These are phyloP conservation scores for Nephrotoma flavescens DNA, from an alignment of 2,888 invertebrate genomes.

Conservation along the genomic window DNA sequence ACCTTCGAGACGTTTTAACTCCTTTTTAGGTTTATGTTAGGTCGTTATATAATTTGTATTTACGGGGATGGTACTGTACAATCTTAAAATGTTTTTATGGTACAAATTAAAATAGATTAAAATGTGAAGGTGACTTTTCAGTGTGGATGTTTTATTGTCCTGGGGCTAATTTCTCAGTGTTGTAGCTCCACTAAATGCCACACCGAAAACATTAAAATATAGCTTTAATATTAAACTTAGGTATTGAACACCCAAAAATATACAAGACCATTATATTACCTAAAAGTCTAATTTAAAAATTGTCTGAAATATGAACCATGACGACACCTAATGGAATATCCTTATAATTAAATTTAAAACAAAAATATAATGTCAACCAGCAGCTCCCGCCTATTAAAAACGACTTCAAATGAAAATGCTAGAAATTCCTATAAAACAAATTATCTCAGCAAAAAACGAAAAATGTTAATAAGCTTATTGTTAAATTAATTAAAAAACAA, in stretches of 20 bases:
- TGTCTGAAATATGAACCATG: neutral
- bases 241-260: neutral
- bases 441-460: neutral
- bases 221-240: no score
- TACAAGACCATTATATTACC: neutral
- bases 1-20: neutral
- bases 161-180: no score
- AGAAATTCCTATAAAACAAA: neutral
- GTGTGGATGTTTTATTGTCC: neutral
- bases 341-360: neutral
- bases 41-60: neutral
- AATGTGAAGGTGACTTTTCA: neutral
- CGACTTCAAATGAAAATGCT: neutral
- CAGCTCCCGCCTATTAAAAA: neutral
- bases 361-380: neutral
- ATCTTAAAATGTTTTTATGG: neutral
- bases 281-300: neutral
- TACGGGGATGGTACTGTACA: neutral
- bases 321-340: neutral
- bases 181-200: no score
- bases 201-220: no score
- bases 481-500: neutral
- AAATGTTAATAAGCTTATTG: neutral
- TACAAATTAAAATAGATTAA: neutral
- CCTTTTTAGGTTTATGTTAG: neutral